Evolutionary conservation across 1,140 invertebrate species (phyloP), one percentile per base, ranked within the genome.

Genomic region (Calephelis nemesis): DNA sequence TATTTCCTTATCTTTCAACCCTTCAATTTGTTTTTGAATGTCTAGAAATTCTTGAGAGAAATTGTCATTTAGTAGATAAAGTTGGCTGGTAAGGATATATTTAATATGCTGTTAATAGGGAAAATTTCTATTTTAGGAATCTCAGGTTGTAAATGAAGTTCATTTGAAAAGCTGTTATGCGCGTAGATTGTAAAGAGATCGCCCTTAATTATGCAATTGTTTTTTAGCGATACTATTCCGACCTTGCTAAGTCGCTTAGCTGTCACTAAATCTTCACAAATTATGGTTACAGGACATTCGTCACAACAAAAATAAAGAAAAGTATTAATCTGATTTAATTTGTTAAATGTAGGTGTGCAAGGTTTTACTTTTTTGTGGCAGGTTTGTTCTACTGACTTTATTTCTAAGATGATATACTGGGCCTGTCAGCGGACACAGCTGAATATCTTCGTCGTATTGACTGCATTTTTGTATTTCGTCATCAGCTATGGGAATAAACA

Each of bases 121-220:
- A 40, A 13, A 40, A 65, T 65, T 6, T 65, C 48, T 39, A 39
- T 48, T 9, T 39, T 39, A 8, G 47, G 49, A 6, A 65, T 8
- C 12, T 65, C 63, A 9, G 63, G 63, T 13, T 7, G 47, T 4
- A 13, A 50, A n/a, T 12, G 10, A n/a, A 65, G 12, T 19, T 13
- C 49, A 12, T 48, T 65, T 50, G 15, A 12, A 58, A 62, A 47
- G 63, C 12, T 19, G 39, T 40, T 6, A 2, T 60, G 54, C 12
- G 30, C 54, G 12, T 60, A 60, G 5, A 60, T 52, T 15, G 66
- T 72, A 12, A 62, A 58, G 48, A 12, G 13, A 0, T 68, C 65
- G 40, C 54, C 54, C 42, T 68, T 72, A 45, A 72, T 45, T 19
- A 72, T 52, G 47, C 67, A 68, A 7, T 39, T 63, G 15, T 54